Conservation (phyloP, 2,113 vertebrate genomes). For the Paramisgurnus dabryanus region DNA sequence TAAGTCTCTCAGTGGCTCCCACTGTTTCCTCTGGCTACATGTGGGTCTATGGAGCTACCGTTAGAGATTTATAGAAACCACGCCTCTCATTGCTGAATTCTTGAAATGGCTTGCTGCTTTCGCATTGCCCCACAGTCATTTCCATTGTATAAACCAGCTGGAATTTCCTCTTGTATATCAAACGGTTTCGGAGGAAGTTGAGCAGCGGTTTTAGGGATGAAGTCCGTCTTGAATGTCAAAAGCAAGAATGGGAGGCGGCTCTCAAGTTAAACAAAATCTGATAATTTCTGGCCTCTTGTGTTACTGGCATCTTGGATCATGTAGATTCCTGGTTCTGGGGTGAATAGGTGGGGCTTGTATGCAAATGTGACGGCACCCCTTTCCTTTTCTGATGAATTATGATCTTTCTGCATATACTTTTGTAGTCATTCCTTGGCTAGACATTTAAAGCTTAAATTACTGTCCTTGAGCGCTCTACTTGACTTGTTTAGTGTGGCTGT, state of each 20-base stretch:
- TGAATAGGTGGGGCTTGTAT: background rate
- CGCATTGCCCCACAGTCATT: constrained; percentile 52
- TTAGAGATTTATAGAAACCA: constrained; percentile 44
- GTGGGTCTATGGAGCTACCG: constrained; percentile 19
- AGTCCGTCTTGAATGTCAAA: constrained; percentile 37
- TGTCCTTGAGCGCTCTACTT: background rate
- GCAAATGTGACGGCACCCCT: constrained; percentile 7
- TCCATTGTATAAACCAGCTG: constrained; percentile 59
- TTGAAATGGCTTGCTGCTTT: constrained; percentile 54
- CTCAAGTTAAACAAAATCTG: constrained; percentile 26
- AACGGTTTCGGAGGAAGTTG: constrained; percentile 53
- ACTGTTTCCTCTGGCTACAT: constrained; percentile 4
- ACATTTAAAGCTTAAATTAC: constrained; percentile 17
- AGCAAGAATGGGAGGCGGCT: constrained; percentile 16
- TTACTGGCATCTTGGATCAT: constrained; percentile 17
- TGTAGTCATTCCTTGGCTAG: constrained; percentile 12
- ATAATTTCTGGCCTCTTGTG: constrained; percentile 10
- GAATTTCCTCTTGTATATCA: constrained; percentile 61
- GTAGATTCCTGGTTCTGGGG: background rate
- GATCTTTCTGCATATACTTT: background rate
- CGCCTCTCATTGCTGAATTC: constrained; percentile 51
- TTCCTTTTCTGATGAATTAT: background rate
- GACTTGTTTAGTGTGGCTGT: constrained; percentile 4
- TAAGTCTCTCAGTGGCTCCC: background rate
- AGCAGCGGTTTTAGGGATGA: constrained; percentile 21